Percentiles rank a stretch among this genome's conserved stretches.
Evolutionary conservation across 2,797 vertebrate species (phyloP).

Genomic region (Dermochelys coriacea): DNA sequence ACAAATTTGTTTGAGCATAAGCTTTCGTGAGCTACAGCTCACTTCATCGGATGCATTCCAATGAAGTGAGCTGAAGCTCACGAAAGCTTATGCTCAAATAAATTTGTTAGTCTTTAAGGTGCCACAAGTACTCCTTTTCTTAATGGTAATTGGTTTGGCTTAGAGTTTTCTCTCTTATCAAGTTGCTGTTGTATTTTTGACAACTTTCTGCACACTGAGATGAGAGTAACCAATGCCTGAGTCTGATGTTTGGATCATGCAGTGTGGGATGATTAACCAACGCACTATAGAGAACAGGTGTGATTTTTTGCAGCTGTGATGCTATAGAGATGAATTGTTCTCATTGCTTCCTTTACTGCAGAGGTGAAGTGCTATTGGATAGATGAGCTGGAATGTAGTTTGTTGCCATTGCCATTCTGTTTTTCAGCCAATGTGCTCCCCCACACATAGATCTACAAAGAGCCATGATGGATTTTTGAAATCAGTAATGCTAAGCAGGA

Average conservation of each 20-base stretch:
- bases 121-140: no score
- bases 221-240: background rate
- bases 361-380: background rate
- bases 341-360: background rate
- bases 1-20: no score
- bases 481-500: background rate
- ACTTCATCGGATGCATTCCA: no score
- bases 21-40: no score
- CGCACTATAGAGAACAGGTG: background rate
- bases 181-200: background rate
- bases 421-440: background rate
- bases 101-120: no score
- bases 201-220: background rate
- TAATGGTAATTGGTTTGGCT: background rate
- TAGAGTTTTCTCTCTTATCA: background rate
- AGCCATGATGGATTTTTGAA: background rate
- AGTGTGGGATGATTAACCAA: background rate
- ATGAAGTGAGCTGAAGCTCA: no score
- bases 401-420: background rate
- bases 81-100: no score
- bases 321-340: background rate
- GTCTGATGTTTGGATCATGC: background rate
- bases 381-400: background rate
- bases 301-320: background rate
- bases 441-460: background rate